phyloP scores from a whole-genome alignment of 2,113 vertebrate species.

The Poeciliopsis retropinna region DNA sequence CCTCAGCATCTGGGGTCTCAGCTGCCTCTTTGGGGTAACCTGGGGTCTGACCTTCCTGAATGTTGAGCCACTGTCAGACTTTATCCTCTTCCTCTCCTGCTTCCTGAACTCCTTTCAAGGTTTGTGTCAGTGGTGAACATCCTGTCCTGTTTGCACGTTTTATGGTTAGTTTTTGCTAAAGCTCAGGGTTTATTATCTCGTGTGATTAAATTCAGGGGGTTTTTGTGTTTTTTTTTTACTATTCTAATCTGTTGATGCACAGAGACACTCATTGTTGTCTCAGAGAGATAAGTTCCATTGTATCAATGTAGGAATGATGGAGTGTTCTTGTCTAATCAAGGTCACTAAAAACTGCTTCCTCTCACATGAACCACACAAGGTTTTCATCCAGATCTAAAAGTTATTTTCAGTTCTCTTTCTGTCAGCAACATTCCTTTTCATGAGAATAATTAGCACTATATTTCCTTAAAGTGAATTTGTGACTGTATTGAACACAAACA shows the following conservation, averaged over 20 bases:
- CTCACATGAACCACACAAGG: neutral
- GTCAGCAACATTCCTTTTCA: too few relatives aligned
- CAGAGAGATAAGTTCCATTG: constrained; percentile 24
- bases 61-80: constrained; percentile 56
- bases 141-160: neutral
- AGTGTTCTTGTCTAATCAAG: constrained; percentile 39
- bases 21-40: constrained; percentile 76
- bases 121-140: constrained; percentile 24
- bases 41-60: constrained; percentile 76
- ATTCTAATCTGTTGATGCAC: neutral
- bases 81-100: constrained; percentile 71
- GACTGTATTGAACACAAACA: too few relatives aligned
- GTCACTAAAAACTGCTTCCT: constrained; percentile 36
- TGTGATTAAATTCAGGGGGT: neutral
- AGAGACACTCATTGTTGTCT: constrained; percentile 26
- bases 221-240: neutral
- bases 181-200: neutral
- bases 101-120: constrained; percentile 81
- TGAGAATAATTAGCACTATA: too few relatives aligned
- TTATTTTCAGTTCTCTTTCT: constrained; percentile 23
- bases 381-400: constrained; percentile 19
- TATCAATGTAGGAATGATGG: constrained; percentile 60
- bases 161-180: too few relatives aligned
- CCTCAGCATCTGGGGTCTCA: constrained; percentile 83
- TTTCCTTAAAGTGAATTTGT: too few relatives aligned